These are phyloP conservation scores for Brachyrhaphis roseni DNA, from an alignment of 2,797 vertebrate genomes.

Conservation along the genomic window DNA sequence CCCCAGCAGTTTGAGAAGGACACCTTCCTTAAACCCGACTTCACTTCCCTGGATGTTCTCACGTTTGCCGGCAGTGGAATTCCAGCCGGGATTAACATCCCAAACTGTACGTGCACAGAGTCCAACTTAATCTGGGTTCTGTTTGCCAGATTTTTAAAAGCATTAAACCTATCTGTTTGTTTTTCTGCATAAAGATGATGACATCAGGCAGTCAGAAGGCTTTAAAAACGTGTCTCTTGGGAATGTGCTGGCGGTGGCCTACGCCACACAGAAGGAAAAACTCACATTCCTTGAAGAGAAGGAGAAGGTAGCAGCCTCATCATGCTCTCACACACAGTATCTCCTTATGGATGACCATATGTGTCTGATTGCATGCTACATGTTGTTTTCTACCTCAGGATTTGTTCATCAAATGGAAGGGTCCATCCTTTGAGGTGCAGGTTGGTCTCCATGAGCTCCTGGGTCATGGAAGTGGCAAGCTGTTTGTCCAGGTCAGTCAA, in stretches of 20 bases:
- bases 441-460: conserved; percentile 92
- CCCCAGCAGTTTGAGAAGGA: conserved; percentile 90
- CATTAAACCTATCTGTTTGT: background rate
- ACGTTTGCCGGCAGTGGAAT: conserved; percentile 93
- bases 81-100: conserved; percentile 94
- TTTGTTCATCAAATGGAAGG: conserved; percentile 89
- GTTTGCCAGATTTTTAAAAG: too few relatives aligned
- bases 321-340: background rate
- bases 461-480: conserved; percentile 92
- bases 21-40: conserved; percentile 90
- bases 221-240: conserved; percentile 94
- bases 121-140: background rate
- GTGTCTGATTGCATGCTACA: background rate
- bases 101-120: conserved; percentile 84
- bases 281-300: conserved; percentile 90
- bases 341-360: background rate
- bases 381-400: conserved; percentile 75
- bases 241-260: conserved; percentile 90
- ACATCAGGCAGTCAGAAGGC: conserved; percentile 91
- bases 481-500: conserved; percentile 87
- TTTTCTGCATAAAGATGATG: conserved; percentile 81
- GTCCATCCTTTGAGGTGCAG: conserved; percentile 91
- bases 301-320: conserved; percentile 83
- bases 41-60: conserved; percentile 92
- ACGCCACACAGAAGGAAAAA: conserved; percentile 87